These are phyloP conservation scores for Sialis fuliginosa DNA, from an alignment of 2,888 invertebrate genomes.

Conservation along the genomic window DNA sequence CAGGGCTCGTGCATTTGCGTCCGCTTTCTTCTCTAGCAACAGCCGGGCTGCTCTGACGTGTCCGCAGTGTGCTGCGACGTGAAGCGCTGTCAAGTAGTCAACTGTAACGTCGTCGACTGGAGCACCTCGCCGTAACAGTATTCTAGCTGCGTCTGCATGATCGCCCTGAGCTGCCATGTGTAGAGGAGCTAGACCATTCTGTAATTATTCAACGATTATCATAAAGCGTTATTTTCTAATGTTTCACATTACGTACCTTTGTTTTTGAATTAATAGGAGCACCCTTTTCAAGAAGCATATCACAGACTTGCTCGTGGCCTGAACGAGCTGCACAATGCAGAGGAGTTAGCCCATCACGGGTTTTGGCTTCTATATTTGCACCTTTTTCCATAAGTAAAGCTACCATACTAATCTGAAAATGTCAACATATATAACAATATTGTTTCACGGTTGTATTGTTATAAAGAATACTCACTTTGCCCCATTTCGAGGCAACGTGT, in stretches of 20 bases:
- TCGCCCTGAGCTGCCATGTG: constrained; percentile 99
- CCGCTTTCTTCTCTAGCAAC: constrained; percentile 84
- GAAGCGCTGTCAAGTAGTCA: constrained; percentile 91
- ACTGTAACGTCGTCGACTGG: constrained; percentile 99
- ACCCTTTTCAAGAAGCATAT: constrained; percentile 68
- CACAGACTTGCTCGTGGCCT: constrained; percentile 89
- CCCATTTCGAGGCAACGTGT: constrained; percentile 98
- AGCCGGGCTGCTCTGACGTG: constrained; percentile 87
- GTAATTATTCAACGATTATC: constrained; percentile 13
- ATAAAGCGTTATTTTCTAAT: too few species aligned
- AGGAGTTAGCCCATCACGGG: constrained; percentile 88
- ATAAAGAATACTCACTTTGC: constrained; percentile 62
- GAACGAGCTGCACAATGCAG: constrained; percentile 93
- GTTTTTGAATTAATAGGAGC: constrained; percentile 93
- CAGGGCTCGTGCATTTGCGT: constrained; percentile 87
- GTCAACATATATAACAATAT: not conserved
- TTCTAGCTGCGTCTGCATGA: constrained; percentile 89
- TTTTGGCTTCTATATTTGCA: constrained; percentile 83
- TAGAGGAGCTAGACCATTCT: constrained; percentile 86
- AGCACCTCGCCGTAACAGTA: constrained; percentile 80
- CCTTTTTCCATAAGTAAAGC: constrained; percentile 72
- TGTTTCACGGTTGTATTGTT: not conserved
- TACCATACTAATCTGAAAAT: constrained; percentile 66
- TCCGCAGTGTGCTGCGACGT: constrained; percentile 89
- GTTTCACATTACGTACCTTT: constrained; percentile 38